phyloP scores from a whole-genome alignment of 2,797 vertebrate species.

The Parauchenoglanis punctatus region DNA sequence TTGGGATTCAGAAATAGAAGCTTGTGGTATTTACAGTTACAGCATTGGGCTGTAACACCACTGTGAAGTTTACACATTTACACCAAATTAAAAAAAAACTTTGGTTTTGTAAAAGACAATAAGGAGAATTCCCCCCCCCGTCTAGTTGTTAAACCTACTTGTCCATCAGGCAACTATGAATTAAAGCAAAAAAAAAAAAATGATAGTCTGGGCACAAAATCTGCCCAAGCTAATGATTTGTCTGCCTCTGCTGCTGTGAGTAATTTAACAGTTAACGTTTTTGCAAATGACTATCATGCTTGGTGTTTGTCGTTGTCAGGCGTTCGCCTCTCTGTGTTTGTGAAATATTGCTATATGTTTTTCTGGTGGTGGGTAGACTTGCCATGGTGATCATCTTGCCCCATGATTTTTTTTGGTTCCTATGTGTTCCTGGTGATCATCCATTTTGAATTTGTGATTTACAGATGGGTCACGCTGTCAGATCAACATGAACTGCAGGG shows the following conservation, averaged over 20 bases:
- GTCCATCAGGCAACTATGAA: neutral
- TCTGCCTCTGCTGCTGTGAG: too few relatives aligned
- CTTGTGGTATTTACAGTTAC: neutral
- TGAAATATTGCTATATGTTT: too few relatives aligned
- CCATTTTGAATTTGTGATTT: neutral
- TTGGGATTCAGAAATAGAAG: neutral
- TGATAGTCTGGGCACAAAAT: too few relatives aligned
- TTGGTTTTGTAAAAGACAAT: too few relatives aligned
- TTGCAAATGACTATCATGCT: too few relatives aligned
- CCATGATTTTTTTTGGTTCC: neutral
- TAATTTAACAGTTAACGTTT: too few relatives aligned
- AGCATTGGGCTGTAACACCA: neutral
- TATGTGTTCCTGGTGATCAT: neutral
- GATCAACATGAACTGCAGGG: conserved; percentile 27
- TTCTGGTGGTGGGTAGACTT: too few relatives aligned
- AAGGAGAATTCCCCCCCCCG: too few relatives aligned
- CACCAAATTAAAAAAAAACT: too few relatives aligned
- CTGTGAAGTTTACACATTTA: too few relatives aligned
- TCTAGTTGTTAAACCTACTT: neutral
- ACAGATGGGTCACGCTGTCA: neutral
- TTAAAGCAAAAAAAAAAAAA: neutral
- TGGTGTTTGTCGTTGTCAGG: neutral
- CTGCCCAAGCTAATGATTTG: too few relatives aligned
- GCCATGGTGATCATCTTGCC: neutral
- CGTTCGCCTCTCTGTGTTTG: neutral